A percentile compares a stretch with the other conserved stretches of the same genome.
Evolutionary conservation across 2,797 vertebrate species (phyloP).

Genomic region (Lutjanus campechanus): DNA sequence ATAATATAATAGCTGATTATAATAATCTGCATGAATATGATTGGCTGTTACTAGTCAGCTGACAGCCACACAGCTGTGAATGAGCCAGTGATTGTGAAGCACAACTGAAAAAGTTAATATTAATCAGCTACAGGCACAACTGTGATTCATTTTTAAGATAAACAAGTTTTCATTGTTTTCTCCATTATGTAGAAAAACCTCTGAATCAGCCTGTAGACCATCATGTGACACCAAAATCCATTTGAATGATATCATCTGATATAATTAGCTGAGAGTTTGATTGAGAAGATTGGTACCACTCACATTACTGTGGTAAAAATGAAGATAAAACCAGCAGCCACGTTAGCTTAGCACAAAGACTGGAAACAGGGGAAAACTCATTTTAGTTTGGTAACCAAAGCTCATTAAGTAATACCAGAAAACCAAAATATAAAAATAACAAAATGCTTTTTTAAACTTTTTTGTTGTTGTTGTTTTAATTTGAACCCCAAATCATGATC

Average conservation of each 20-base stretch:
- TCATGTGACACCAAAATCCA: not conserved
- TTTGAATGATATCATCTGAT: not conserved
- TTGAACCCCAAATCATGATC: no score
- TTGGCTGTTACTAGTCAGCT: not conserved
- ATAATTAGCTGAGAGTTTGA: no score
- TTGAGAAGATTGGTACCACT: not conserved
- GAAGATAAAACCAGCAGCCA: not conserved
- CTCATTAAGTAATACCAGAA: no score
- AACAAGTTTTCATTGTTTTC: not conserved
- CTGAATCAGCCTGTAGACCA: not conserved
- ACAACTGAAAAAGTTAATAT: not conserved
- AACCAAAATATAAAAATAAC: not conserved
- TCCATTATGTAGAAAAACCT: not conserved
- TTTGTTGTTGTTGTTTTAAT: no score
- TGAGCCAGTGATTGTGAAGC: not conserved
- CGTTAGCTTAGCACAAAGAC: not conserved
- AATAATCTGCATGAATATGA: conserved; percentile 10
- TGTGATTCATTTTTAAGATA: not conserved
- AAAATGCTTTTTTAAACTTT: not conserved
- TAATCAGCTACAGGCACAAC: not conserved
- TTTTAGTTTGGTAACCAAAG: not conserved
- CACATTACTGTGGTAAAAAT: not conserved
- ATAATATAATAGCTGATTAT: not conserved
- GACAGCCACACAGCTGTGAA: no score
- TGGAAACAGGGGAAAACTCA: not conserved